Base-by-base conservation (phyloP, 2,113 vertebrate species). In the Brienomyrus brachyistius region DNA sequence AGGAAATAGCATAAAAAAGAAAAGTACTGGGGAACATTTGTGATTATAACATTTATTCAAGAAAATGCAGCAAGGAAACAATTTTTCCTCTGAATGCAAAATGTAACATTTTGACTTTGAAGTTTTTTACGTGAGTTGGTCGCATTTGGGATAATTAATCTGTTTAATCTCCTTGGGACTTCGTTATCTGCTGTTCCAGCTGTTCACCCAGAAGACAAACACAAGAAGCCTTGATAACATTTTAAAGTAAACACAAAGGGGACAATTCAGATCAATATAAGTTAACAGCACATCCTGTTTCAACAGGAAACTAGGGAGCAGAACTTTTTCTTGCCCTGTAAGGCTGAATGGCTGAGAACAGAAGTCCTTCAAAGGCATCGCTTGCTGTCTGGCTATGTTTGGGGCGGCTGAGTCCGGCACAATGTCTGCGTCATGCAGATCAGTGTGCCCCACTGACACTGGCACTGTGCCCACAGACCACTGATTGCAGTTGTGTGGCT, bases 351-450 rank as follows among this genome's bases (percentile, higher is more conserved):
- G 85, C 23, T 51, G 66, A 90, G 90, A 93, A 89, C 74, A 89
- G 91, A 85, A n/a, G 94, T 94, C 94, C 95, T 95, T 95, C 94
- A 94, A 95, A 95, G 95, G 51, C 10, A 27, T 35, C 77, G 90
- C 74, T 91, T 90, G 91, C 87, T 83, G 51, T 35, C 88, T 80
- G 31, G 86, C 51, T 21, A 88, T 88, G 86, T 90, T 84, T 90
- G 87, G 48, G 17, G 9, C 8, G 40, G 82, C 66, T 56, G 88
- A 21, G 88, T 45, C 74, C 7, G 40, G 62, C 62, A 27, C 9
- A n/a, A 82, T 52, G 35, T 43, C 80, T 19, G 17, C 9, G 3
- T 52, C 21, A 23, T 35, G 15, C 21, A 74, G 59, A 89, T 23
- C 59, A n/a, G 31, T 17, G 50, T 45, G 51, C 50, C 88, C 52